Percentiles rank a stretch among this genome's conserved stretches.
Evolutionary conservation across 2,113 vertebrate genomes (phyloP).

Genomic region (Amblyornis subalaris): DNA sequence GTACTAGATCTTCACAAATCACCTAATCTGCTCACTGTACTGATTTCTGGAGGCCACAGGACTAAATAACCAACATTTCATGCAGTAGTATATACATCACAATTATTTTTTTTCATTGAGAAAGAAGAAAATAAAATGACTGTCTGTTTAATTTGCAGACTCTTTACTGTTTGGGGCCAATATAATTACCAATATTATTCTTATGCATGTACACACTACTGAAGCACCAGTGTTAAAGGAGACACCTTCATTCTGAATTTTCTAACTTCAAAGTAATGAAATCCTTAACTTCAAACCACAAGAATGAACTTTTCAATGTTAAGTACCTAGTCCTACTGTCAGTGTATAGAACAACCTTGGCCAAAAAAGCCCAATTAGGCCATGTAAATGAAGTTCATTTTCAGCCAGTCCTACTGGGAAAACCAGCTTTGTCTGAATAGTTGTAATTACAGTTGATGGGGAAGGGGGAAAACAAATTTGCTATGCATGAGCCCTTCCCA

Average conservation of each 20-base stretch:
- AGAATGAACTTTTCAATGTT: slow-evolving; percentile 44
- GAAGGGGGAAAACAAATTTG: slow-evolving; percentile 50
- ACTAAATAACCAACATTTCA: not conserved
- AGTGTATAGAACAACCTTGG: slow-evolving; percentile 37
- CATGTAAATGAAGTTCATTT: slow-evolving; percentile 53
- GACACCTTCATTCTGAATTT: slow-evolving; percentile 25
- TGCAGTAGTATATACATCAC: not conserved
- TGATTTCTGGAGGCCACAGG: not conserved
- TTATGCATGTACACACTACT: not conserved
- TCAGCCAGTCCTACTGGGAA: slow-evolving; percentile 62
- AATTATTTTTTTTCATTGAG: not conserved
- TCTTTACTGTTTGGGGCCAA: slow-evolving; percentile 13
- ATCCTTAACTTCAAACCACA: slow-evolving; percentile 46
- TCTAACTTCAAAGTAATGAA: slow-evolving; percentile 52
- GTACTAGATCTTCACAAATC: not conserved
- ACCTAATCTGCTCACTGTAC: not conserved
- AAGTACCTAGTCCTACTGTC: slow-evolving; percentile 38
- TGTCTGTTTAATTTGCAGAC: not conserved
- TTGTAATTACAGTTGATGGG: slow-evolving; percentile 58
- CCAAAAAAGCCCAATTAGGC: slow-evolving; percentile 62
- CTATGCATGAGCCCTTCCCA: slow-evolving; percentile 54
- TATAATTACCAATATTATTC: slow-evolving; percentile 22
- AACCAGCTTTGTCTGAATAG: slow-evolving; percentile 62
- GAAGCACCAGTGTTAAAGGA: slow-evolving; percentile 24
- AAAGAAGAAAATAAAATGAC: slow-evolving; percentile 12